Conservation (phyloP, 2,797 vertebrate species). For the Phrynocephalus guinanensis region DNA sequence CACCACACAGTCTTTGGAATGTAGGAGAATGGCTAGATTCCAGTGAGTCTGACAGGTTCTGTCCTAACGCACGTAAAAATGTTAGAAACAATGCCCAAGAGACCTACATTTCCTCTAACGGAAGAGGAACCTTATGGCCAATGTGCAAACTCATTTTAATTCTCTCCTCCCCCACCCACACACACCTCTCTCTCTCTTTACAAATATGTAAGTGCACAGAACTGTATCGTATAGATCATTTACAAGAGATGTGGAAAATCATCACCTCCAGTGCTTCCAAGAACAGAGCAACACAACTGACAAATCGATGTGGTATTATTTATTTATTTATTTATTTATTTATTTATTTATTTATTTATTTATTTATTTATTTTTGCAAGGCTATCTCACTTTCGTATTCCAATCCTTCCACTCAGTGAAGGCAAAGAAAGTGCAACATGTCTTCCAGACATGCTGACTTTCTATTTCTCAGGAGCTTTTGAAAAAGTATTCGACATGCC, state of each 20-base stretch:
- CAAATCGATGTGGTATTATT: neutral
- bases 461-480: neutral
- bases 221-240: neutral
- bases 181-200: neutral
- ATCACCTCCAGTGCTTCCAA: neutral
- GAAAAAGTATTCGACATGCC: neutral
- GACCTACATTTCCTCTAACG: neutral
- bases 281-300: neutral
- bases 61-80: neutral
- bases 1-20: neutral
- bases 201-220: neutral
- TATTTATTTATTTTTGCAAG: too few species aligned
- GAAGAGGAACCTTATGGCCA: neutral
- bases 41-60: neutral
- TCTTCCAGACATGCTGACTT: neutral
- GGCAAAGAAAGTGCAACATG: neutral
- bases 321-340: too few species aligned
- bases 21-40: too few species aligned
- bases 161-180: neutral
- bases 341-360: too few species aligned
- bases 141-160: neutral
- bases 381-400: neutral
- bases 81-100: neutral
- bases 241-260: neutral
- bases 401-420: neutral